A percentile compares a stretch with the other conserved stretches of the same genome.
These are phyloP conservation scores for Yponomeuta plumbellus DNA, from an alignment of 2,888 invertebrate species.

Conservation along the genomic window DNA sequence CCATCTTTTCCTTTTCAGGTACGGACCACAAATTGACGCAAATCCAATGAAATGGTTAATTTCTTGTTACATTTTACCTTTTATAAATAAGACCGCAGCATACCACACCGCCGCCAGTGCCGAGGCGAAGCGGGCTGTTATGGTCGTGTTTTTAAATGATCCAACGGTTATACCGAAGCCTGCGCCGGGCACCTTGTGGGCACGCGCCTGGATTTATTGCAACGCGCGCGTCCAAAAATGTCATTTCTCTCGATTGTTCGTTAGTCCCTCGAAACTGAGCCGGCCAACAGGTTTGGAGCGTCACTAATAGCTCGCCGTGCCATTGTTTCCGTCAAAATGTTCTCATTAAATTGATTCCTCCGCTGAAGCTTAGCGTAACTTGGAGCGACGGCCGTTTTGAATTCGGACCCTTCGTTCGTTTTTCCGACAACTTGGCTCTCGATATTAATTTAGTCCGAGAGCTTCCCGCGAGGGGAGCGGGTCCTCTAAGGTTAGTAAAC, in stretches of 20 bases:
- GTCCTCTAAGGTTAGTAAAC: conserved; percentile 60
- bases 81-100: not conserved
- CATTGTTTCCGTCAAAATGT: not conserved
- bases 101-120: conserved; percentile 17
- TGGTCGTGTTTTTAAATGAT: conserved; percentile 49
- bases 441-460: conserved; percentile 61
- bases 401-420: not conserved
- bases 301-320: not conserved
- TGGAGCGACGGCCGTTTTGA: not conserved
- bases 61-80: too few species aligned
- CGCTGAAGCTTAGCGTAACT: not conserved
- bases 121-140: conserved; percentile 26
- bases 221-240: conserved; percentile 6
- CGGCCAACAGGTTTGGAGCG: not conserved
- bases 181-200: conserved; percentile 27
- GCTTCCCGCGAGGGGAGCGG: conserved; percentile 42
- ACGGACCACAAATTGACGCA: too few species aligned
- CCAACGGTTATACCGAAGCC: conserved; percentile 29
- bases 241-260: conserved; percentile 11
- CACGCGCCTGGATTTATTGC: conserved; percentile 34
- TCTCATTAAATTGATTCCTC: not conserved
- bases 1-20: too few species aligned
- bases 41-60: too few species aligned
- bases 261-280: not conserved
- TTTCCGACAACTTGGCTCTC: not conserved